Conservation (phyloP, 2,113 vertebrate species). For the Kryptolebias marmoratus region DNA sequence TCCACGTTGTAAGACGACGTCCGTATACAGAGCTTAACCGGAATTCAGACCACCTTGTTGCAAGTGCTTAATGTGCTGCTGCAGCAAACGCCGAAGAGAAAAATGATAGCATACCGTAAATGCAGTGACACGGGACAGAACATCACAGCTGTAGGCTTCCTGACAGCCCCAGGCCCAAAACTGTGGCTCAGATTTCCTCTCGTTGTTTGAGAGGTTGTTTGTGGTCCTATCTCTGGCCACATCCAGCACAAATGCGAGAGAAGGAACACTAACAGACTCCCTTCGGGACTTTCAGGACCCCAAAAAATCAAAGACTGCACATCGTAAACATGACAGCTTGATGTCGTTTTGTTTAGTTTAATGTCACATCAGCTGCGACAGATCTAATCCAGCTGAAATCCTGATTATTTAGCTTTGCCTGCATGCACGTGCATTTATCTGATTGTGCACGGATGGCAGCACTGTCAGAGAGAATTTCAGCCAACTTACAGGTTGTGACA, state of each 20-base stretch:
- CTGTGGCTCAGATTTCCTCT: not conserved
- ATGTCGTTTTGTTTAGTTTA: conserved; percentile 5
- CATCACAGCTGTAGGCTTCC: not conserved
- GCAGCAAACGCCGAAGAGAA: too few species aligned
- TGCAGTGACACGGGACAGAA: too few species aligned
- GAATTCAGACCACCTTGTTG: too few species aligned
- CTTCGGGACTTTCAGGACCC: not conserved
- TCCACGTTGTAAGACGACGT: too few species aligned
- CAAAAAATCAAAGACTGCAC: conserved; percentile 6
- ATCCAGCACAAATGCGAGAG: conserved; percentile 9
- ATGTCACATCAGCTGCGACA: conserved; percentile 15
- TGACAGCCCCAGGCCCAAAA: conserved; percentile 4
- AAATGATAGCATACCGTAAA: too few species aligned
- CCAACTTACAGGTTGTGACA: not conserved
- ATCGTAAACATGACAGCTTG: conserved; percentile 8
- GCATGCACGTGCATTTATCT: conserved; percentile 15
- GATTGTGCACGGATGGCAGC: conserved; percentile 9
- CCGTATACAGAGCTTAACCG: too few species aligned
- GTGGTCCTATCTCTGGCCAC: conserved; percentile 15
- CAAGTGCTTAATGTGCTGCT: too few species aligned
- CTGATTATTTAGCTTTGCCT: conserved; percentile 30
- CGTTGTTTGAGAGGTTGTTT: conserved; percentile 23
- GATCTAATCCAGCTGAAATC: conserved; percentile 35
- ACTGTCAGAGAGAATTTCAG: not conserved
- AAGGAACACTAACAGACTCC: conserved; percentile 22